Evolutionary conservation across 2,113 vertebrate genomes (phyloP).

Genomic region (Hemiscyllium ocellatum): DNA sequence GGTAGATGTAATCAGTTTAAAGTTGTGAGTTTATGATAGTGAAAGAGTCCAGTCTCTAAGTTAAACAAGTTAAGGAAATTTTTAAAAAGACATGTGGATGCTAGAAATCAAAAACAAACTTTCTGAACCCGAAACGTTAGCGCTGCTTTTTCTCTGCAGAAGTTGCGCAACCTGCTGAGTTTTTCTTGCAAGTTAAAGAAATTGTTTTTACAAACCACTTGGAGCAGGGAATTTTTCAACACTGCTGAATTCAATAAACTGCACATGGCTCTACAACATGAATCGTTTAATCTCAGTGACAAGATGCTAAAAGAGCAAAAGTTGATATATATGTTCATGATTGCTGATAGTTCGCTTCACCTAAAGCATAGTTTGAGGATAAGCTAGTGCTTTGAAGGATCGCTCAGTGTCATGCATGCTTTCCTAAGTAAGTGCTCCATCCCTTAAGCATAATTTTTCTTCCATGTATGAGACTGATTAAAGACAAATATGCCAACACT

Average conservation of each 20-base stretch:
- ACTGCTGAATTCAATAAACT: background rate
- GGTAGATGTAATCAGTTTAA: slow-evolving; percentile 4
- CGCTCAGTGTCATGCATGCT: background rate
- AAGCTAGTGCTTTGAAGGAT: background rate
- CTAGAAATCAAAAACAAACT: no score
- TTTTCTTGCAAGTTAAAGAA: background rate
- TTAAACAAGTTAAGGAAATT: background rate
- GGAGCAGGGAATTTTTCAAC: background rate
- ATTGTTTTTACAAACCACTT: background rate
- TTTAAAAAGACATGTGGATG: no score
- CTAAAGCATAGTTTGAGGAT: background rate
- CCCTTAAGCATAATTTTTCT: background rate
- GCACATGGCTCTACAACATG: background rate
- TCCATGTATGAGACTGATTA: background rate
- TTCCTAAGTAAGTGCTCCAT: background rate
- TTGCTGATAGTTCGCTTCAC: background rate
- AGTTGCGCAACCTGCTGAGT: no score
- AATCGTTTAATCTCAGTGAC: background rate
- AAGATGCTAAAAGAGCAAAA: background rate
- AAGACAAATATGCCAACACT: background rate
- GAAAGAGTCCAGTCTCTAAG: background rate
- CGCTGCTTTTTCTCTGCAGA: no score
- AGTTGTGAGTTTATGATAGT: background rate
- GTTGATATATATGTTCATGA: background rate
- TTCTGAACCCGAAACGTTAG: no score